A percentile compares a stretch with the other conserved stretches of the same genome.
Conservation (phyloP, 2,888 invertebrate species). For the Xanthorhoe designata region DNA sequence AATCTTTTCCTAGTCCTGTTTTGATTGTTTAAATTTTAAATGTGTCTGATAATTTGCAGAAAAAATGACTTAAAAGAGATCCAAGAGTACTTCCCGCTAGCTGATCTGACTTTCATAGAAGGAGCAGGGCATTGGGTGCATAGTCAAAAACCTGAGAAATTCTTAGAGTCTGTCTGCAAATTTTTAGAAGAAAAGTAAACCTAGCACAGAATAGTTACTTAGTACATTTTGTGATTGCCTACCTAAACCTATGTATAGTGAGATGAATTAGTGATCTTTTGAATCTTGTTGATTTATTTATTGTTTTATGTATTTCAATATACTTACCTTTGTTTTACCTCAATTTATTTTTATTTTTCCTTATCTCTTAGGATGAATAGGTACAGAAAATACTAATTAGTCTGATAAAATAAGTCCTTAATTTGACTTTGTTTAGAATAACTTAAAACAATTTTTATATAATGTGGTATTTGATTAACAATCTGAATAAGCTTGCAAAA, state of each 20-base stretch:
- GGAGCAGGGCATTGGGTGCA: conserved; percentile 98
- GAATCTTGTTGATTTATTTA: conserved; percentile 40
- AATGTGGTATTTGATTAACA: too few relatives aligned
- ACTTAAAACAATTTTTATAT: not conserved
- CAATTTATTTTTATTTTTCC: conserved; percentile 4
- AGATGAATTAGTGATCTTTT: conserved; percentile 40
- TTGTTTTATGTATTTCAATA: conserved; percentile 35
- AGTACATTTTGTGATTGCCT: conserved; percentile 45
- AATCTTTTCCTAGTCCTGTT: not conserved
- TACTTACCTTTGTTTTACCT: conserved; percentile 34
- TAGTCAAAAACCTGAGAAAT: conserved; percentile 93
- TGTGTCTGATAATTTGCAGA: conserved; percentile 53
- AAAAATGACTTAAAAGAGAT: conserved; percentile 87
- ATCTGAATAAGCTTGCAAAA: too few relatives aligned
- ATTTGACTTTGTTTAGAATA: not conserved
- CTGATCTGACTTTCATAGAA: conserved; percentile 88
- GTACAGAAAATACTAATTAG: not conserved
- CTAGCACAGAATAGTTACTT: not conserved
- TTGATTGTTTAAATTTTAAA: not conserved
- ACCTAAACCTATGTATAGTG: conserved; percentile 37
- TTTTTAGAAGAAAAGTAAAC: conserved; percentile 85
- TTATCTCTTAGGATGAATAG: not conserved
- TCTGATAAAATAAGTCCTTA: not conserved
- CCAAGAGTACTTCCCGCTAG: conserved; percentile 89
- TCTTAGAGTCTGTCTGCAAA: conserved; percentile 87